Evolutionary conservation across 92 coral and sea anemone species (phyloP), one percentile per base, ranked within the genome.

Genomic region (Paragorgia papillata): DNA sequence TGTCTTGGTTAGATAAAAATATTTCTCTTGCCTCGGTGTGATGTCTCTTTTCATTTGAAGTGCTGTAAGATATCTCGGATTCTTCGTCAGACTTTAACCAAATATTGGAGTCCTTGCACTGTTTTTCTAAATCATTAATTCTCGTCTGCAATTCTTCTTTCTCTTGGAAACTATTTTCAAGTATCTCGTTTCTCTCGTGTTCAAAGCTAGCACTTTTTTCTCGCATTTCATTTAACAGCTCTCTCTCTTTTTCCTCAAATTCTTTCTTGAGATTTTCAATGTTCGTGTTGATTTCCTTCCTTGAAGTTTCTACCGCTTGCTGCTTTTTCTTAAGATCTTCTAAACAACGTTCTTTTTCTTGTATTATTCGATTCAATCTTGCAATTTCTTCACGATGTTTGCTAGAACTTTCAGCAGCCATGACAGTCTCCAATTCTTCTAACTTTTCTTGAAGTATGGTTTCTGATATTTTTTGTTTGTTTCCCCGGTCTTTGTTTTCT

Each of bases 261-360:
- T 74, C 84, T 57, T 76, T 67, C 82, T 85, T 84, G 71, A 88
- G 86, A 67, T 93, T 92, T 20, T 82, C 83, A 43, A 93, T 88
- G 91, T 84, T 89, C 34, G 62, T 80, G 41, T 93, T 97, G 73
- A 88, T 88, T 67, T 90, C 91, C 33, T 68, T 40, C 6, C 35
- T 68, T 53, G 75, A 68, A 3, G 19, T 49, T 46, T 68, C 41
- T 35, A 68, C 9, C 20, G 33, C 13, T 20, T 68, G 40, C 1
- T 43, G 0, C 28, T 30, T 30, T 37, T 19, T 64, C 28, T 49
- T 12, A 40, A 37, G 54, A 64, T 64, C 51, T 21, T 26, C 2
- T 20, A 64, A 37, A 49, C 30, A 18, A 22, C 18, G 25, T 37
- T 64, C 71, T 37, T 37, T 64, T 2, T 21, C 50, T 21, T 35